These are phyloP conservation scores for Sphaeridia pumilis DNA, from an alignment of 2,888 invertebrate genomes.

Conservation along the genomic window DNA sequence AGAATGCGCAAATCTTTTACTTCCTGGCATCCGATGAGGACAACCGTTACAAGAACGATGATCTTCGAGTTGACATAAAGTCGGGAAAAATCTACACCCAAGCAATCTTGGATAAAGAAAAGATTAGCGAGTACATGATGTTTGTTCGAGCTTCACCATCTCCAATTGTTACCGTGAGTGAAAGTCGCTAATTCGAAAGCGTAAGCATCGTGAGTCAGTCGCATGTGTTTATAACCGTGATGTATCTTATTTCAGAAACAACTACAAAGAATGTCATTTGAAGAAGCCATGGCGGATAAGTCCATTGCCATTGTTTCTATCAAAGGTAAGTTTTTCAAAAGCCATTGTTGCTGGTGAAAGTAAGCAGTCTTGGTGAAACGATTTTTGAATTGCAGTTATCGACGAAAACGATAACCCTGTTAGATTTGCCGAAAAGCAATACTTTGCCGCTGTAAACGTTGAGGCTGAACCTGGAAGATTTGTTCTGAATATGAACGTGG, in stretches of 20 bases:
- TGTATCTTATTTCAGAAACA: conserved; percentile 21
- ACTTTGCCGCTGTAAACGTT: conserved; percentile 32
- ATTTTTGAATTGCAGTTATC: conserved; percentile 56
- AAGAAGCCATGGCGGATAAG: conserved; percentile 19
- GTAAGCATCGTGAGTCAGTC: no score
- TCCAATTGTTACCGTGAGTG: conserved; percentile 41
- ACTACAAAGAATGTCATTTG: conserved; percentile 22
- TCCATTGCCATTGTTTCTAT: conserved; percentile 21
- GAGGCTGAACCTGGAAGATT: conserved; percentile 33
- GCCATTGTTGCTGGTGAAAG: background rate
- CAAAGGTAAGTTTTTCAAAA: conserved; percentile 1
- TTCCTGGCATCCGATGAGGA: conserved; percentile 53
- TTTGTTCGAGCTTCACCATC: conserved; percentile 74
- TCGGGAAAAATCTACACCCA: conserved; percentile 68
- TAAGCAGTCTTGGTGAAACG: background rate
- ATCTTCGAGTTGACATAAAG: conserved; percentile 64
- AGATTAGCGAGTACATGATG: conserved; percentile 58
- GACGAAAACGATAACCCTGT: conserved; percentile 53
- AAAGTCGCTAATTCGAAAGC: background rate
- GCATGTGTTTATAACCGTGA: background rate
- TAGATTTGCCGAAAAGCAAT: conserved; percentile 25
- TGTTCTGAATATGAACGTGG: conserved; percentile 26
- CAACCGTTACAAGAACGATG: conserved; percentile 48
- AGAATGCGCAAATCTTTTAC: conserved; percentile 71
- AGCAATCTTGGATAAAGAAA: conserved; percentile 69